A percentile compares a stretch with the other conserved stretches of the same genome.
phyloP scores from a whole-genome alignment of 1,140 invertebrate genomes.

The Saccostrea glomerata region DNA sequence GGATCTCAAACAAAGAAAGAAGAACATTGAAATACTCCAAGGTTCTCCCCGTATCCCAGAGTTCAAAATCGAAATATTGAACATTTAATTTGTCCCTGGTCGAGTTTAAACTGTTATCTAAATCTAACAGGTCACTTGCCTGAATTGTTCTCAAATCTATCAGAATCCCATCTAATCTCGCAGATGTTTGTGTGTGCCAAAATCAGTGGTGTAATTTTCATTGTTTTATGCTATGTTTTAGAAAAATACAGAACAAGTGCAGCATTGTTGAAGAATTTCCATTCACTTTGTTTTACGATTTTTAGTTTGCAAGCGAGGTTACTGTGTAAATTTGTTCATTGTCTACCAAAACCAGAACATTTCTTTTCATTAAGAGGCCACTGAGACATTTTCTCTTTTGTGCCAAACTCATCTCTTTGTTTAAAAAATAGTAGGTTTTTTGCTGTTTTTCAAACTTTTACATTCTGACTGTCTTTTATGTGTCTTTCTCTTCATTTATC shows the following conservation, averaged over 20 bases:
- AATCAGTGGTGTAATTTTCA: not conserved
- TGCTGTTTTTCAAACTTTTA: not conserved
- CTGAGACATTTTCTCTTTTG: not conserved
- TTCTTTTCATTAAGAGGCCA: not conserved
- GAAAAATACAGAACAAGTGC: conserved; percentile 7
- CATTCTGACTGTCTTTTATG: not conserved
- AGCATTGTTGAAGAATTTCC: not conserved
- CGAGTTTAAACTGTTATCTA: not conserved
- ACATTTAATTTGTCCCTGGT: conserved; percentile 20
- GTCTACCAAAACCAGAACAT: not conserved
- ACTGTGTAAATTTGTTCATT: not conserved
- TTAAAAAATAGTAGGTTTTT: not conserved
- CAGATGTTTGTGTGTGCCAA: not conserved
- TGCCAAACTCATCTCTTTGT: not conserved
- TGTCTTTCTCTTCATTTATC: not conserved
- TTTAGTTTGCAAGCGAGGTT: not conserved
- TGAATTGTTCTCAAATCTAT: conserved; percentile 10
- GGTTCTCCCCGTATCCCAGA: not conserved
- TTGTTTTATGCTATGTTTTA: not conserved
- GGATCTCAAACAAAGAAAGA: not conserved
- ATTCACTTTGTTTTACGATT: not conserved
- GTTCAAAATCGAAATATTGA: conserved; percentile 15
- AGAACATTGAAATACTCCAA: not conserved
- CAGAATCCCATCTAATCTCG: not conserved
- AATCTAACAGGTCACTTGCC: conserved; percentile 27